A percentile compares a stretch with the other conserved stretches of the same genome.
phyloP scores from a whole-genome alignment of 1,140 invertebrate species.

The Aporrectodea caliginosa region DNA sequence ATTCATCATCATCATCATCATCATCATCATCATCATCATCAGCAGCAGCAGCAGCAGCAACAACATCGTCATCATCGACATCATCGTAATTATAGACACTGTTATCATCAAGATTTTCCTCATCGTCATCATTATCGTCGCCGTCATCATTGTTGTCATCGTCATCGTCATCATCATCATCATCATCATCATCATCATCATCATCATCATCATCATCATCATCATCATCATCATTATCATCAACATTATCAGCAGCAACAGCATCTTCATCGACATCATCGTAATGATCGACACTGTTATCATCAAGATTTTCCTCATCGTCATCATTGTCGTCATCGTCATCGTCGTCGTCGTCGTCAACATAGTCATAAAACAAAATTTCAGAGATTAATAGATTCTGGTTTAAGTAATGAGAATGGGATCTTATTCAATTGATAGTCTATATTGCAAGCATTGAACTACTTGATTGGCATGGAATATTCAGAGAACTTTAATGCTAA shows the following conservation, averaged over 20 bases:
- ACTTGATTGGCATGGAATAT: no score
- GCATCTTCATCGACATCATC: constrained; percentile 11
- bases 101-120: constrained; percentile 7
- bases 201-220: background rate
- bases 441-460: no score
- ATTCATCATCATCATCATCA: constrained; percentile 2
- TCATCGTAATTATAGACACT: background rate
- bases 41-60: background rate
- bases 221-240: background rate
- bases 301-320: constrained; percentile 1
- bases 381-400: no score
- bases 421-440: no score
- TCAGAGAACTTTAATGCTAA: no score
- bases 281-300: constrained; percentile 8
- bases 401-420: no score
- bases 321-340: background rate
- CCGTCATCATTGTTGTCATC: background rate
- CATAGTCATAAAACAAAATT: no score
- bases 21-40: constrained; percentile 15
- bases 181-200: background rate
- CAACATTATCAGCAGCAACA: background rate
- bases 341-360: background rate
- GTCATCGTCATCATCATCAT: background rate
- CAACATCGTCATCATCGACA: constrained; percentile 4
- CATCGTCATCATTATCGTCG: background rate